Evolutionary conservation across 2,797 vertebrate species (phyloP).

Genomic region (Urosaurus nigricauda): DNA sequence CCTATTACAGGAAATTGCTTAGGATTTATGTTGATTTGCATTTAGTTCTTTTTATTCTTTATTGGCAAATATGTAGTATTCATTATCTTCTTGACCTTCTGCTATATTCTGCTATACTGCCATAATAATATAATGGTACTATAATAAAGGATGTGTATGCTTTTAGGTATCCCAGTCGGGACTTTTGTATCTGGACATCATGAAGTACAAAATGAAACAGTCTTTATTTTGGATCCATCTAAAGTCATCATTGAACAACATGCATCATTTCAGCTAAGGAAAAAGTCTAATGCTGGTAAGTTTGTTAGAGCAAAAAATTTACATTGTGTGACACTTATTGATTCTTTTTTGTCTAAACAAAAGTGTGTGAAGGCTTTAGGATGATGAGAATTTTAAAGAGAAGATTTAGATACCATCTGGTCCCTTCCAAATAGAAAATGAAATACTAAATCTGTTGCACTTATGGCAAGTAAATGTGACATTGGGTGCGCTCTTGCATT

Average conservation of each 20-base stretch:
- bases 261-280: not conserved
- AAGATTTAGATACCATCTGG: not conserved
- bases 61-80: too few relatives aligned
- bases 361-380: not conserved
- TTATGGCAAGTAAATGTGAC: not conserved
- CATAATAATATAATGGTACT: not conserved
- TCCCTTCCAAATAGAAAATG: not conserved
- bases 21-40: too few relatives aligned
- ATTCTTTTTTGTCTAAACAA: not conserved
- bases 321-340: not conserved
- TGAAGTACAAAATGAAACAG: not conserved
- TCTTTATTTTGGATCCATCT: not conserved
- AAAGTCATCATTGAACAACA: not conserved
- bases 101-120: too few relatives aligned
- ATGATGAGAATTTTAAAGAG: not conserved
- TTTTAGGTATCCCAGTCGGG: not conserved
- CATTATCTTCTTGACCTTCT: too few relatives aligned
- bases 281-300: slow-evolving; percentile 11
- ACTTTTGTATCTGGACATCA: slow-evolving; percentile 2
- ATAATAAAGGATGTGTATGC: not conserved
- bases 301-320: not conserved
- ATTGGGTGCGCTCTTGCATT: not conserved
- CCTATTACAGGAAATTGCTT: too few relatives aligned
- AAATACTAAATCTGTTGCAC: not conserved
- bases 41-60: too few relatives aligned